A percentile compares a stretch with the other conserved stretches of the same genome.
phyloP scores from a whole-genome alignment of 2,113 vertebrate genomes.

The Larimichthys crocea region DNA sequence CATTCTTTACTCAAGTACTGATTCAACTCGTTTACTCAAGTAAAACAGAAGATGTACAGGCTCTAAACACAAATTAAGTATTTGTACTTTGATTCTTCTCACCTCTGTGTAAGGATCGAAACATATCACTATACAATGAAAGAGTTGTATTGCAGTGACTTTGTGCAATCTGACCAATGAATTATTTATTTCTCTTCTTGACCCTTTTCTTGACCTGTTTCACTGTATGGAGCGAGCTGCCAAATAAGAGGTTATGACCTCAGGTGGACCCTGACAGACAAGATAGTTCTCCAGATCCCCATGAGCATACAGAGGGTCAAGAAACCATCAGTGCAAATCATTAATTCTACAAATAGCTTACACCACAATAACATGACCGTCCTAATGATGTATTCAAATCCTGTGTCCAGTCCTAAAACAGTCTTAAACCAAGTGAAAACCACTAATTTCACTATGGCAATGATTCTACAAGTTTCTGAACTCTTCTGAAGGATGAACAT shows the following conservation, averaged over 20 bases:
- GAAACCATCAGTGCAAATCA: conserved; percentile 20
- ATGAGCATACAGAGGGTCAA: conserved; percentile 17
- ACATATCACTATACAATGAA: background rate
- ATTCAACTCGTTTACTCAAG: too few species aligned
- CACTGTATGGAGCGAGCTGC: background rate
- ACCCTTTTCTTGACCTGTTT: conserved; percentile 6
- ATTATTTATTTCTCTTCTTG: conserved; percentile 34
- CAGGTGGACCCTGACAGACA: conserved; percentile 7
- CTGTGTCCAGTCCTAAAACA: background rate
- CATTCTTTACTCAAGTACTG: too few species aligned
- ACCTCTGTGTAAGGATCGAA: too few species aligned
- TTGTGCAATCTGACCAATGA: background rate
- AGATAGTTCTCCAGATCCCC: conserved; percentile 5
- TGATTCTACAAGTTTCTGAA: too few species aligned
- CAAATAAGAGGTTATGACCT: conserved; percentile 23
- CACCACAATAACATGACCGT: conserved; percentile 6
- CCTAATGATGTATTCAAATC: background rate
- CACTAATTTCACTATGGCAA: background rate
- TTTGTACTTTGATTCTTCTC: too few species aligned
- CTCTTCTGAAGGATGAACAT: too few species aligned
- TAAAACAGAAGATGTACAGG: too few species aligned
- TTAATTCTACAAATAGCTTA: conserved; percentile 50
- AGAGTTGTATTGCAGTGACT: background rate
- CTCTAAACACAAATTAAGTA: too few species aligned
- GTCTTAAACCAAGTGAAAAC: background rate